A percentile compares a stretch with the other conserved stretches of the same genome.
Conservation (phyloP, 2,888 invertebrate species). For the Andrena flavipes region DNA sequence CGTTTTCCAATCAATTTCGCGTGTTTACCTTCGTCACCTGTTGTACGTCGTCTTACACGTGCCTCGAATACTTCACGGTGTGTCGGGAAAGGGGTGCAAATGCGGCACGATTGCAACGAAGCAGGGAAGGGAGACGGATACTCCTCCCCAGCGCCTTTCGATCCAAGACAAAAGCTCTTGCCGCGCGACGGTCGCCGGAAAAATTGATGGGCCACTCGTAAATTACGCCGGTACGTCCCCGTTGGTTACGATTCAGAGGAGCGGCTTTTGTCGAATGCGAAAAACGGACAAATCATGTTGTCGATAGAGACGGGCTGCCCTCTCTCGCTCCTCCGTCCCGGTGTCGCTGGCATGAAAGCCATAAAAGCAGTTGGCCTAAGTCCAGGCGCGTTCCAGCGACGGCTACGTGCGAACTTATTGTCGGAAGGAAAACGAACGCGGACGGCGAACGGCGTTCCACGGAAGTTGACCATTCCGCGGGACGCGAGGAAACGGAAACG, state of each 20-base stretch:
- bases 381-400: conserved; percentile 68
- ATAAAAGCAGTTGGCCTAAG: conserved; percentile 73
- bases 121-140: background rate
- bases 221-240: conserved; percentile 48
- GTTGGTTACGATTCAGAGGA: conserved; percentile 34
- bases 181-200: background rate
- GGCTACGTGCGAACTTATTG: conserved; percentile 70
- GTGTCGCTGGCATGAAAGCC: conserved; percentile 60
- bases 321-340: conserved; percentile 1
- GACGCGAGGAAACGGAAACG: conserved; percentile 30
- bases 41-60: conserved; percentile 52
- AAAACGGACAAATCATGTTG: conserved; percentile 69
- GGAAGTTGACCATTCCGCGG: conserved; percentile 66
- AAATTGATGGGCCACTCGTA: conserved; percentile 47
- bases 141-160: background rate
- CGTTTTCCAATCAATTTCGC: conserved; percentile 34
- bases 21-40: conserved; percentile 55
- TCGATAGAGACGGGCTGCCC: conserved; percentile 59
- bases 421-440: conserved; percentile 59
- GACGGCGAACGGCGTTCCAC: conserved; percentile 48
- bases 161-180: conserved; percentile 12
- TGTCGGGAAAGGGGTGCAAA: background rate
- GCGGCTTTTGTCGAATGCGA: conserved; percentile 54
- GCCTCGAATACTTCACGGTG: conserved; percentile 31
- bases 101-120: background rate